A percentile compares a stretch with the other conserved stretches of the same genome.
Evolutionary conservation across 1,140 invertebrate species (phyloP).

Genomic region (Drosophila repletoides): DNA sequence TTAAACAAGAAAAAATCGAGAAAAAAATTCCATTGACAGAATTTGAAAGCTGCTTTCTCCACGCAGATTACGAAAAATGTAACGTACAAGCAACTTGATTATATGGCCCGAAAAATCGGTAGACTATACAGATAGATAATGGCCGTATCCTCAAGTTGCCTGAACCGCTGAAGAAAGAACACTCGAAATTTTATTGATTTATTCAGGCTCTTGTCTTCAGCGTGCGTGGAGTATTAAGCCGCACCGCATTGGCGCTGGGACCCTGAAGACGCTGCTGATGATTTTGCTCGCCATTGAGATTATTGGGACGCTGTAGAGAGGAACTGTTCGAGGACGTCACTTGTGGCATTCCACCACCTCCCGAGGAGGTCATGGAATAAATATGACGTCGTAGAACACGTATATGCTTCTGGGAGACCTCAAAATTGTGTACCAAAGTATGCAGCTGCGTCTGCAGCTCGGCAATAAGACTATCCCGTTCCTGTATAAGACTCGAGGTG

Average conservation of each 20-base stretch:
- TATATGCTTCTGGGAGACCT: constrained; percentile 79
- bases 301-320: constrained; percentile 9
- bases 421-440: constrained; percentile 76
- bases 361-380: constrained; percentile 72
- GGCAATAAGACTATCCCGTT: constrained; percentile 71
- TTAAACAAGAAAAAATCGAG: neutral
- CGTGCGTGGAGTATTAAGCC: neutral
- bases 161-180: constrained; percentile 13
- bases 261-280: constrained; percentile 7
- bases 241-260: neutral
- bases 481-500: constrained; percentile 67
- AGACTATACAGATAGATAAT: neutral
- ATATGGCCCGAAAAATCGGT: constrained; percentile 19
- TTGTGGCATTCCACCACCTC: constrained; percentile 7
- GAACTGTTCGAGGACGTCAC: neutral
- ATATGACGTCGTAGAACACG: constrained; percentile 70
- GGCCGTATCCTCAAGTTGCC: constrained; percentile 51
- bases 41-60: constrained; percentile 5
- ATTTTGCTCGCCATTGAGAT: constrained; percentile 16
- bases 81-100: constrained; percentile 52
- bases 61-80: neutral
- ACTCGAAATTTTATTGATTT: too few species aligned
- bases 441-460: constrained; percentile 75
- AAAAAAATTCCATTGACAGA: neutral
- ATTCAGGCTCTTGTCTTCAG: too few species aligned